phyloP scores from a whole-genome alignment of 1,140 invertebrate species.

The Drosophila tsacasi region DNA sequence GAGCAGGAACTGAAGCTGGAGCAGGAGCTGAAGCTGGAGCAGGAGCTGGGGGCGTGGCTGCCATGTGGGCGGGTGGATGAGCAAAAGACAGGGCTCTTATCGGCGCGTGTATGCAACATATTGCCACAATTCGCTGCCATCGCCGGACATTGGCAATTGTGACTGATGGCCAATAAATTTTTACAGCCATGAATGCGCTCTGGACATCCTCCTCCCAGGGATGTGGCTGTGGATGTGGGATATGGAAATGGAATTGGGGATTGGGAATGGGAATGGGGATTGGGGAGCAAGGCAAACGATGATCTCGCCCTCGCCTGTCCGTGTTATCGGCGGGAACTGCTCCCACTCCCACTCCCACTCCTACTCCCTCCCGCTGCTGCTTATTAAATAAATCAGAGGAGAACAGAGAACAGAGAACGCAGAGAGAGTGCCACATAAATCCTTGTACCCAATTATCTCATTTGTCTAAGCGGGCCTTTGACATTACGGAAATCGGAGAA shows the following conservation, averaged over 20 bases:
- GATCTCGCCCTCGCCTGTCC: constrained; percentile 1
- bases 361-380: not conserved
- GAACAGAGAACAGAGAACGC: not conserved
- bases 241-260: constrained; percentile 28
- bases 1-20: too few species aligned
- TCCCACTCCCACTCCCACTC: not conserved
- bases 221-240: not conserved
- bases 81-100: constrained; percentile 51
- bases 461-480: constrained; percentile 72
- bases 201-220: constrained; percentile 38
- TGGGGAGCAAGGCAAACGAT: not conserved
- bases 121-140: constrained; percentile 66
- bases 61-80: constrained; percentile 7
- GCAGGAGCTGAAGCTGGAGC: not conserved
- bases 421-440: constrained; percentile 65
- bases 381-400: constrained; percentile 78
- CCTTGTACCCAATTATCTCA: constrained; percentile 78
- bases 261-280: not conserved
- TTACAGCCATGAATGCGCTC: constrained; percentile 65
- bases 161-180: constrained; percentile 83
- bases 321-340: constrained; percentile 28
- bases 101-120: constrained; percentile 75
- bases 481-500: constrained; percentile 72
- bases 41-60: not conserved
- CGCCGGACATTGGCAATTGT: constrained; percentile 70